Base-by-base conservation (phyloP, 2,113 vertebrate genomes). In the Menura novaehollandiae region DNA sequence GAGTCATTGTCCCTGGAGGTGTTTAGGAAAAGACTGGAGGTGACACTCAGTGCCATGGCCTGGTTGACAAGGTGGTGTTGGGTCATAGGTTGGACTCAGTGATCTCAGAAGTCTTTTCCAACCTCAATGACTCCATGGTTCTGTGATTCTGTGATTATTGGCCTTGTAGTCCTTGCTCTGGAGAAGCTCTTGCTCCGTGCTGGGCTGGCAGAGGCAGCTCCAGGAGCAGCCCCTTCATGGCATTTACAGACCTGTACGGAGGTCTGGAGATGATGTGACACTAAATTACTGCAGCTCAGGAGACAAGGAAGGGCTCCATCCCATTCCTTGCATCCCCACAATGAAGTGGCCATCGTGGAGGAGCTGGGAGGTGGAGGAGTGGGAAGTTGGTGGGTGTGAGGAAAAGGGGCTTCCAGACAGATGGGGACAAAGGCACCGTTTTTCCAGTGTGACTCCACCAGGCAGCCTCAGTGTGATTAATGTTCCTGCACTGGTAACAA, bases 101-200 rank as follows among this genome's bases (percentile, higher is more conserved):
- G 53, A 9, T 28, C 64, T 46, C 39, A 69, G 60, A 46, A 10
- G 22, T 28, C 84, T 78, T 46, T 69, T 60, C 37, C 39, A 53
- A 2, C 39, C 55, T 23, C 33, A 53, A 0, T 27, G 33, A 39
- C 28, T 39, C 63, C 55, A 19, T 7, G 12, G 19, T 18, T 33
- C 18, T 33, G 39, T 60, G 12, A 23, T 18, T 33, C 18, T 33
- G 39, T 60, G 55, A 6, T 52, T 80, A 22, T 14, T 37, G 5
- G 9, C 33, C 30, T 56, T 8, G 6, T 12, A 20, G 13, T 32
- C 10, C 51, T 47, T 24, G 33, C 46, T 56, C 19, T 33, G 5
- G 37, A 13, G 63, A 59, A 23, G 37, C 19, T 49, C 33, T n/a
- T 20, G 10, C 23, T 2, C 20, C 0, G 0, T 2, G 13, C 41